Conservation (phyloP, 1,140 invertebrate species). For the Anoplolepis gracilipes region DNA sequence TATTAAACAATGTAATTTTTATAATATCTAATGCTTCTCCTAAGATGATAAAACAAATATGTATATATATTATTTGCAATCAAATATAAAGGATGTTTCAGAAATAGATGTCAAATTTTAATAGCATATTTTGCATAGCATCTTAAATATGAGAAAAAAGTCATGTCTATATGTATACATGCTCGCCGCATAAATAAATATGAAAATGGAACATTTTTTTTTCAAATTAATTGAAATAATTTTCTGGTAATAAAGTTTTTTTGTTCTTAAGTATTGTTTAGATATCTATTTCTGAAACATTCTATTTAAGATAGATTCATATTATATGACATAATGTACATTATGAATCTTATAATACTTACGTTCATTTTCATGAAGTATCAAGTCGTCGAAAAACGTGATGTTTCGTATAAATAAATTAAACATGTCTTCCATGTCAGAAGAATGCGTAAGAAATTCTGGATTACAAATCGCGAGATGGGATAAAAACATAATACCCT, state of each 20-base stretch:
- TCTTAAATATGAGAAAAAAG: too few relatives aligned
- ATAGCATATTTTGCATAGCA: too few relatives aligned
- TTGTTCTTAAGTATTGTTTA: too few relatives aligned
- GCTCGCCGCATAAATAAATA: too few relatives aligned
- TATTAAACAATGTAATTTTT: constrained; percentile 67
- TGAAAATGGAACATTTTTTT: too few relatives aligned
- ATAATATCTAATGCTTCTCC: constrained; percentile 69
- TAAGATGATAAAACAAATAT: constrained; percentile 30
- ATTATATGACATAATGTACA: too few relatives aligned
- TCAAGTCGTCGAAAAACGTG: constrained; percentile 71
- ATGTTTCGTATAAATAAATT: constrained; percentile 79
- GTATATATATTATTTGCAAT: background rate
- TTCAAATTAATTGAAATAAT: too few relatives aligned
- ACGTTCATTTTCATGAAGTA: constrained; percentile 79
- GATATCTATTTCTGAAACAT: too few relatives aligned
- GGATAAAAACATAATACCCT: constrained; percentile 80
- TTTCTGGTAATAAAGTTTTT: too few relatives aligned
- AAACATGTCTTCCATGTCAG: constrained; percentile 79
- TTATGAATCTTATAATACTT: constrained; percentile 49
- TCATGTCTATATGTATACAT: too few relatives aligned
- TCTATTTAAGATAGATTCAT: too few relatives aligned
- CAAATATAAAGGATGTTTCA: background rate
- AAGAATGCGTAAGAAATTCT: constrained; percentile 76
- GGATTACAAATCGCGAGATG: constrained; percentile 79
- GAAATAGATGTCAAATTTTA: too few relatives aligned